Base-by-base conservation (phyloP, 2,113 vertebrate species). In the Grus americana region DNA sequence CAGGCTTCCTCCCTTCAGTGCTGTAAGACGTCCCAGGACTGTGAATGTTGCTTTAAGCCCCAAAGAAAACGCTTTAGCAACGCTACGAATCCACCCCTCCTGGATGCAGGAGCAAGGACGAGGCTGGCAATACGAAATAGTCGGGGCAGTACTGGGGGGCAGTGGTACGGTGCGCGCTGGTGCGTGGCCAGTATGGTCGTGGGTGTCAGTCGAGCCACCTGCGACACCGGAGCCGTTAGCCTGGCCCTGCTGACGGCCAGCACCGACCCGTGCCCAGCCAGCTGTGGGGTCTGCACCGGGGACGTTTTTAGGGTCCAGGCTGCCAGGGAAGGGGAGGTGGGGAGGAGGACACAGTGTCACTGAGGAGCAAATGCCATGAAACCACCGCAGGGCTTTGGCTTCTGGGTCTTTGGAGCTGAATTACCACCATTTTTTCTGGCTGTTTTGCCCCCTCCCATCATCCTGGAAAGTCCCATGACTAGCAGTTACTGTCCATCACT, bases 121-220 rank as follows among this genome's bases (percentile, higher is more conserved):
- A 32, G 46, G 21, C 32, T 27, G 20, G 65, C 12, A 20, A 10
- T 3, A 1, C 1, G 59, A 24, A 40, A 9, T 2, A 3, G 7
- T 20, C 15, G 11, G 55, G 40, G 78, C 61, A 44, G 49, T 22
- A 3, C 26, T 12, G 12, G 38, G 19, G 16, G 16, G 36, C 52
- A 11, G 16, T 4, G 12, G 22, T 4, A 12, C 5, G 12, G 52
- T 6, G 15, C 6, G 5, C 42, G 11, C 34, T 9, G 24, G n/a
- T 32, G 38, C 54, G 15, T 4, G 54, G 52, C 30, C n/a, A 29
- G 55, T 1, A 5, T 12, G 17, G 40, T 27, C 38, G 38, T 5
- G 4, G 72, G 15, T 7, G 6, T 23, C 54, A 16, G 44, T 5
- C 36, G 6, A 65, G 26, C 21, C 70, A 26, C 50, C 17, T 10